Evolutionary conservation across 1,140 invertebrate species (phyloP).

Genomic region (Idris sp.): DNA sequence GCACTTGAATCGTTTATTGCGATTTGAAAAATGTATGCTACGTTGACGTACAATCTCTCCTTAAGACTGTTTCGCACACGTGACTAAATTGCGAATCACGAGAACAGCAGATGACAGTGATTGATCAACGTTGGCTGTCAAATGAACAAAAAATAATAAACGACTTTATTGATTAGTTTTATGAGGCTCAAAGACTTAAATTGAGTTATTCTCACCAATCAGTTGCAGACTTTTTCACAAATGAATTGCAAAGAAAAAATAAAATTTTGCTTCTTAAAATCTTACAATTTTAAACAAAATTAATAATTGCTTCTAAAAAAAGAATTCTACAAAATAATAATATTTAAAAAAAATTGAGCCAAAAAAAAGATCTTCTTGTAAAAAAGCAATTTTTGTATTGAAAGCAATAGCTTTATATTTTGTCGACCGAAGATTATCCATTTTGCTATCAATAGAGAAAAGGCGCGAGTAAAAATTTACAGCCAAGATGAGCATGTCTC

Average conservation of each 20-base stretch:
- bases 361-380: conserved; percentile 12
- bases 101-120: conserved; percentile 46
- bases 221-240: background rate
- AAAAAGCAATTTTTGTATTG: conserved; percentile 19
- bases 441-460: conserved; percentile 41
- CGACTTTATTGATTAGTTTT: conserved; percentile 51
- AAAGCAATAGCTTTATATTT: conserved; percentile 31
- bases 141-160: conserved; percentile 36
- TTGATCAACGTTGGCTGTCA: conserved; percentile 43
- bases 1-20: conserved; percentile 40
- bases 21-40: conserved; percentile 38
- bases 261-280: background rate
- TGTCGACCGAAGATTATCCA: conserved; percentile 36
- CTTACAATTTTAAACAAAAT: too few species aligned
- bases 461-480: conserved; percentile 42
- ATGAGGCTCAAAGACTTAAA: conserved; percentile 16
- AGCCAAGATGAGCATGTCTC: conserved; percentile 29
- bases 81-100: conserved; percentile 56
- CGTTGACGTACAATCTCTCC: conserved; percentile 44
- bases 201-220: conserved; percentile 13
- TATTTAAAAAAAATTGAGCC: conserved; percentile 15
- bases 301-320: too few species aligned
- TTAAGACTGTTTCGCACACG: conserved; percentile 56
- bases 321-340: background rate
- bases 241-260: conserved; percentile 25